Evolutionary conservation across 2,888 invertebrate species (phyloP), one percentile per base, ranked within the genome.

Genomic region (Polyommatus iphigenia): DNA sequence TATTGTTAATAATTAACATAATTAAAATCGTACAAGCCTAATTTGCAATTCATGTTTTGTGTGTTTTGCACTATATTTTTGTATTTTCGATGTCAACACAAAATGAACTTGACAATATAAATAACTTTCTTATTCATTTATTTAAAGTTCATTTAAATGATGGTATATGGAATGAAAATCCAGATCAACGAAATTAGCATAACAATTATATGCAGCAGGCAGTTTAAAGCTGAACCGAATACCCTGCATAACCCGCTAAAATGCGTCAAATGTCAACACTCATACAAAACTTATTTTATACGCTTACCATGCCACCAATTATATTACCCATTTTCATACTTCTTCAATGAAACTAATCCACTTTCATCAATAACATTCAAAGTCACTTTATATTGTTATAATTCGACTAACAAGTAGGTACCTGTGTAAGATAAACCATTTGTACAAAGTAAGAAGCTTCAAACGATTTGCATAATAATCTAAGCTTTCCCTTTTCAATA

Each of bases 391-490:
- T 29, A 67, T 67, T 67, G 67, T 32, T 18, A 67, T 67, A 67
- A 67, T 32, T 67, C 29, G 67, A 67, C 29, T 67, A 67, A 67
- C 29, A 67, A 67, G 67, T n/a, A n/a, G n/a, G n/a, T 67, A 67
- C 67, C 67, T 32, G 67, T 10, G 5, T 10, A 62, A 67, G 67
- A 67, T 67, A 67, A 67, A 62, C 13, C 24, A 62, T 10, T 15
- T 32, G 15, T 67, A 67, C 67, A 67, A 67, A 67, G 67, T 67
- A 29, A 72, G 72, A 32, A 72, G 72, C 72, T 41, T 72, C 32
- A 20, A 41, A 54, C 50, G 8, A 75, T 75, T 75, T 75, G 54
- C 75, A 75, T 75, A 75, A 73, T 73, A 73, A 75, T 75, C 75
- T 75, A 50, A 75, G 29, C 54, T 75, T 75, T 75, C 75, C 24